Conservation (phyloP, 2,797 vertebrate species). For the Yasuhikotakia modesta region DNA sequence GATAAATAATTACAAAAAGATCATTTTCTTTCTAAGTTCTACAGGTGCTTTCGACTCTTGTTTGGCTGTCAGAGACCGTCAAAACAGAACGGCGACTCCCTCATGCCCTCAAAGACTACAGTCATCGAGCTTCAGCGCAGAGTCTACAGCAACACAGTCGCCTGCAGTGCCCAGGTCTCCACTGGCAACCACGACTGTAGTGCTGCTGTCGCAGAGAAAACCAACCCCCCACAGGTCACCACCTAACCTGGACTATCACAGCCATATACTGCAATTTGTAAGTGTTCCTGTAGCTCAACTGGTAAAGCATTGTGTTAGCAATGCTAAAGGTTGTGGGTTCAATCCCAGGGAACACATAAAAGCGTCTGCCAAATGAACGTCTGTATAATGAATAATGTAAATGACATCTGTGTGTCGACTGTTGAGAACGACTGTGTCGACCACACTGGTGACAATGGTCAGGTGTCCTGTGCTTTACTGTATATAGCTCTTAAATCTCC, state of each 20-base stretch:
- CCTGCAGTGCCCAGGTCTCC: slow-evolving; percentile 66
- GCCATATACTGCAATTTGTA: too few relatives aligned
- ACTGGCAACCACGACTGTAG: slow-evolving; percentile 59
- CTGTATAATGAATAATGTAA: too few relatives aligned
- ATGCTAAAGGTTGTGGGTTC: too few relatives aligned
- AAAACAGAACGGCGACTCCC: slow-evolving; percentile 63
- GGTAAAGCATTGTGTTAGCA: too few relatives aligned
- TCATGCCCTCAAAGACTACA: slow-evolving; percentile 74
- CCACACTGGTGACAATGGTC: background rate
- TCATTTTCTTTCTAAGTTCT: slow-evolving; percentile 72
- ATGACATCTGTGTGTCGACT: too few relatives aligned
- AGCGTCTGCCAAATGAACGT: too few relatives aligned
- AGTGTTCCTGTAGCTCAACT: too few relatives aligned
- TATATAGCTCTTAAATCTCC: background rate
- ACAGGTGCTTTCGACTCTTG: slow-evolving; percentile 83
- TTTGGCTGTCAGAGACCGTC: slow-evolving; percentile 71
- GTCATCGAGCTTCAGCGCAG: slow-evolving; percentile 75
- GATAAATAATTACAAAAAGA: background rate
- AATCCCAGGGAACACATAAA: too few relatives aligned
- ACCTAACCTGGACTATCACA: slow-evolving; percentile 40
- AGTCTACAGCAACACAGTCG: slow-evolving; percentile 64
- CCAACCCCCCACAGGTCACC: slow-evolving; percentile 44
- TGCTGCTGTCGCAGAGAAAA: slow-evolving; percentile 46
- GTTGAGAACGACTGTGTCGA: too few relatives aligned
- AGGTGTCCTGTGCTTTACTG: background rate